Evolutionary conservation across 2,888 invertebrate genomes (phyloP).

Genomic region (Volucella inflata): DNA sequence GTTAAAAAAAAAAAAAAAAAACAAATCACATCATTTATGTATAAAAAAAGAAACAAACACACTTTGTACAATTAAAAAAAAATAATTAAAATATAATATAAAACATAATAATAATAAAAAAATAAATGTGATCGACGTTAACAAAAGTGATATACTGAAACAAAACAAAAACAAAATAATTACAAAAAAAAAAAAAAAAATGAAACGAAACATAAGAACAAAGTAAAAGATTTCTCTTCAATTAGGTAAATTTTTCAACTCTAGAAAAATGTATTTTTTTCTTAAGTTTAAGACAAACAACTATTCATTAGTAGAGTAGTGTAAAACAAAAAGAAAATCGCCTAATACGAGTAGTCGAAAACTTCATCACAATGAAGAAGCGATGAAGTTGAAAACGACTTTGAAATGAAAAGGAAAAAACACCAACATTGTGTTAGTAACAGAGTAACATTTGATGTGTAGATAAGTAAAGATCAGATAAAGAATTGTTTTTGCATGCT

Average conservation of each 20-base stretch:
- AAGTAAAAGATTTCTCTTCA: constrained; percentile 40
- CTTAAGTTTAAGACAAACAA: constrained; percentile 24
- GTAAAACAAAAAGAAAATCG: constrained; percentile 31
- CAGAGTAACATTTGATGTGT: too few species aligned
- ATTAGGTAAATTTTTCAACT: constrained; percentile 66
- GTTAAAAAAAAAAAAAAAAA: constrained; percentile 48
- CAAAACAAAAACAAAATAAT: constrained; percentile 60
- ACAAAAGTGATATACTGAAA: constrained; percentile 74
- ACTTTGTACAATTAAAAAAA: constrained; percentile 62
- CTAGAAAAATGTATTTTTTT: constrained; percentile 64
- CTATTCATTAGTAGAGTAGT: constrained; percentile 16
- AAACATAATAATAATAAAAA: constrained; percentile 51
- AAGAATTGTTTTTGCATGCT: too few species aligned
- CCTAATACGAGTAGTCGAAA: constrained; percentile 24
- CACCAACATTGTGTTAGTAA: too few species aligned
- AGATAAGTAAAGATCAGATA: too few species aligned
- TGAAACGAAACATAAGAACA: constrained; percentile 14
- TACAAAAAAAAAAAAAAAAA: constrained; percentile 30
- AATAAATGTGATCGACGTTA: constrained; percentile 73
- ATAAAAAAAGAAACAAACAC: constrained; percentile 30
- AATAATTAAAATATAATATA: constrained; percentile 31
- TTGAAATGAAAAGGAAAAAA: too few species aligned
- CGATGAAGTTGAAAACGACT: too few species aligned
- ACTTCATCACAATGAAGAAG: too few species aligned
- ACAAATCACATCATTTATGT: too few species aligned